phyloP scores from a whole-genome alignment of 2,797 vertebrate genomes.

The Gadopsis bispinosus region DNA sequence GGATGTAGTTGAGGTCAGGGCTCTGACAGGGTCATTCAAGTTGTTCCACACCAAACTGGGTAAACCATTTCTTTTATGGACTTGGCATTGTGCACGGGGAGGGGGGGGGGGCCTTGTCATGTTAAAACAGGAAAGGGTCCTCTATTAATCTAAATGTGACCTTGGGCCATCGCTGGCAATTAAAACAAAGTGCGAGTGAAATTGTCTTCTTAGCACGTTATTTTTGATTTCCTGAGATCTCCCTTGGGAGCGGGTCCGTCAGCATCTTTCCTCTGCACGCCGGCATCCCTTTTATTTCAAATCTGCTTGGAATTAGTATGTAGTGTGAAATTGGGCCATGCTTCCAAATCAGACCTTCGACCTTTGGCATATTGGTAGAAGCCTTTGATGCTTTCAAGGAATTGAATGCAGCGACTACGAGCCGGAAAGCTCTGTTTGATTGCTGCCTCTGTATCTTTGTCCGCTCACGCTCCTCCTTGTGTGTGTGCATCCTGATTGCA shows the following conservation, averaged over 20 bases:
- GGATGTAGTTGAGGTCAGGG: no score
- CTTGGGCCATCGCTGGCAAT: not conserved
- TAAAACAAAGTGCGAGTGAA: not conserved
- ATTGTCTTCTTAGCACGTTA: not conserved
- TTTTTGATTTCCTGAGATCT: not conserved
- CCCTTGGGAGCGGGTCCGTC: not conserved
- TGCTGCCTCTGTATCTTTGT: not conserved
- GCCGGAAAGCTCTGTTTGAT: not conserved
- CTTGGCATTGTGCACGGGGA: no score
- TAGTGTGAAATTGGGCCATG: not conserved
- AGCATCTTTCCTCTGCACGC: not conserved
- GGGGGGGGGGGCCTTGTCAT: rapidly evolving
- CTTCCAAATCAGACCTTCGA: slow-evolving; percentile 19
- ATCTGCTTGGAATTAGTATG: not conserved
- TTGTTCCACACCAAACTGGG: no score
- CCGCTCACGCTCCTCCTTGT: no score
- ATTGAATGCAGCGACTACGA: not conserved
- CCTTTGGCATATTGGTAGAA: not conserved
- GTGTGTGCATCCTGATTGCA: not conserved
- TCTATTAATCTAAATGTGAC: not conserved
- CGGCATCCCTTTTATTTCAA: not conserved
- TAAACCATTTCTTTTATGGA: no score
- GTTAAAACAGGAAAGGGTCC: not conserved
- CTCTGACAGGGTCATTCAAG: no score
- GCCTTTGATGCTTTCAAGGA: slow-evolving; percentile 26